Evolutionary conservation across 2,113 vertebrate genomes (phyloP), one percentile per base, ranked within the genome.

Genomic region (Heteronetta atricapilla): DNA sequence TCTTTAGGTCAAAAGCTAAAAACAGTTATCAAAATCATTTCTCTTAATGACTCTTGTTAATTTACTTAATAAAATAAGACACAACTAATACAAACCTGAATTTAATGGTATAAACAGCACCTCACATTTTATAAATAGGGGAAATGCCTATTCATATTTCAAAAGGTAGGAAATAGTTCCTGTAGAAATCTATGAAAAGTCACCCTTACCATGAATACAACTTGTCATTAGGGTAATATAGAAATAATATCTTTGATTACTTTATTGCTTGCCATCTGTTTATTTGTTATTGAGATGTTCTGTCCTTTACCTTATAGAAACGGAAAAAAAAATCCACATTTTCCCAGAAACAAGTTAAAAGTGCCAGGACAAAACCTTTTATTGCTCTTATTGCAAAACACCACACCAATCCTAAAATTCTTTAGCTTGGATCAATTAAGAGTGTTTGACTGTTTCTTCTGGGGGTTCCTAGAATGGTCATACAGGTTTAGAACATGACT

Each of bases 181-280:
- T 42, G 29, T 20, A 23, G 36, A 66, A 42, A 63, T 15, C 28
- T n/a, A 76, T 26, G 21, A 29, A 78, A 72, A 78, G 46, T 53
- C 2, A 4, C 14, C 48, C 15, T 86, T 80, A 29, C 4, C 34
- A 70, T 0, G 0, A 86, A 72, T 13, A 67, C 21, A 85, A 53
- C 11, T 66, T 79, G 44, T 33, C 31, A 40, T 42, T 52, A 52
- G 23, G 50, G 50, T 52, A 52, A 52, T 52, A 52, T 21, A 56
- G 55, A 74, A 74, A 40, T 40, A 56, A 52, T 52, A 52, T 52
- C 6, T 52, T 52, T 26, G 50, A 52, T 52, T 52, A 52, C 23
- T 25, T 52, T 52, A 52, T 52, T 25, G 13, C 12, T 52, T 52
- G 13, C 50, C 50, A 14, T 25, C 13, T 18, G 26, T 83, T 82